Base-by-base conservation (phyloP, 2,888 invertebrate genomes). In the Cephus pygmeus region DNA sequence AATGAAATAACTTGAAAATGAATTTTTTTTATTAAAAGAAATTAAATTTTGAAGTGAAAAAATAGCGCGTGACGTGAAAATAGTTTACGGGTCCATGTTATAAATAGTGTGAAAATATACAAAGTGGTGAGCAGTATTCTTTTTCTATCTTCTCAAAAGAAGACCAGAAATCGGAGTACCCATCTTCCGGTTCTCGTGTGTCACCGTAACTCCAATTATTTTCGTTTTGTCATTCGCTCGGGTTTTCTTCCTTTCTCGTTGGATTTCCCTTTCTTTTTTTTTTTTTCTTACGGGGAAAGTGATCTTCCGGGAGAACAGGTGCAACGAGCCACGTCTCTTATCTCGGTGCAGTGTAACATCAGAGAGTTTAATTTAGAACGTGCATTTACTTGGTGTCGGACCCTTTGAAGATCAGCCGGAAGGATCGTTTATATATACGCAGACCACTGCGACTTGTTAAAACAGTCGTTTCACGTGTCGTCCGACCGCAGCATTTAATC, bases 351-450 rank as follows among this genome's bases (percentile, higher is more conserved):
- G 31, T 79, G 79, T 79, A 80, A 80, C 79, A 75, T 75, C n/a
- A 15, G 79, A 73, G 77, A 81, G 79, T 84, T 84, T 84, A 83
- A 85, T 85, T 85, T 80, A 75, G 81, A 56, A 56, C 56, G 56
- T 56, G 56, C 56, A 56, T 56, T 23, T 56, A 23, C 56, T 56
- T 9, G 56, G 56, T 3, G 56, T 23, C 56, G 56, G 23, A 4
- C 78, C 77, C 82, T 85, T 85, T 84, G 84, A 85, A 82, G 85
- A 79, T 69, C 77, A 73, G 80, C 81, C 81, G 82, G 83, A 85
- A 83, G 82, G 81, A 83, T 85, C 81, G 80, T 81, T 81, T 81
- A 81, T 80, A 80, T 80, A 71, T 71, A 71, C 71, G 71, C 23
- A 23, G 56, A 56, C 23, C 56, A 23, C 56, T 23, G 56, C 9